These are phyloP conservation scores for Coremacera marginata DNA, from an alignment of 2,888 invertebrate genomes.

Conservation along the genomic window DNA sequence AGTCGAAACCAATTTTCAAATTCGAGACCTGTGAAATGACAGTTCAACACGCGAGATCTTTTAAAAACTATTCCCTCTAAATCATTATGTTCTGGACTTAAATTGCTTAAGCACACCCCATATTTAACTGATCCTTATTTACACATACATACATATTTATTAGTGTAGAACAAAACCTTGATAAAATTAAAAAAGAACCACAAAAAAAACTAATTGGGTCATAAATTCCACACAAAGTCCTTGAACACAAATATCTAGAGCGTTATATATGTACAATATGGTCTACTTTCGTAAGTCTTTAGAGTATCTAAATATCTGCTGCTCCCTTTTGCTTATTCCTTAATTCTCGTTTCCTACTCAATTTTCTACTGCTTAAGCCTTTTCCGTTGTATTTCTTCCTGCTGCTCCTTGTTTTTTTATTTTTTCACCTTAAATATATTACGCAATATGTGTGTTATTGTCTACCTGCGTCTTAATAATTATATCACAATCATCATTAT, in stretches of 20 bases:
- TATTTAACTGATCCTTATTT: too few species aligned
- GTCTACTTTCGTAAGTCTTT: not conserved
- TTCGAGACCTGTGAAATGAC: too few species aligned
- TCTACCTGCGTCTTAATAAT: slow-evolving; percentile 60
- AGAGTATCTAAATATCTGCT: not conserved
- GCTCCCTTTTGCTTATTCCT: not conserved
- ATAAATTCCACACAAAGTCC: slow-evolving; percentile 23
- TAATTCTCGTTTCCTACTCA: not conserved
- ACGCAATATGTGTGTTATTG: slow-evolving; percentile 55
- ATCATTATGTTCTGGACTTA: too few species aligned
- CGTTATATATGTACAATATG: not conserved
- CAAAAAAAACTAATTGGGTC: slow-evolving; percentile 19
- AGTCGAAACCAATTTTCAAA: too few species aligned
- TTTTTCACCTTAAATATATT: slow-evolving; percentile 57
- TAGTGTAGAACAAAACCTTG: too few species aligned
- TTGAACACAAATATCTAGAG: slow-evolving; percentile 20
- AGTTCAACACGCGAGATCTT: too few species aligned
- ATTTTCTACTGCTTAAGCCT: not conserved
- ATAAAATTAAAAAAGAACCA: too few species aligned
- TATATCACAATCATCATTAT: slow-evolving; percentile 52
- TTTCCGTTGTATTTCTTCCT: not conserved
- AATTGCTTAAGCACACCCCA: too few species aligned
- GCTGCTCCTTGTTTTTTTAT: slow-evolving; percentile 39
- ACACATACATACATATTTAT: too few species aligned
- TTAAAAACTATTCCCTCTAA: too few species aligned